Percentiles rank a stretch among this genome's conserved stretches.
phyloP scores from a whole-genome alignment of 1,140 invertebrate species.

The Oryctes rhinoceros region DNA sequence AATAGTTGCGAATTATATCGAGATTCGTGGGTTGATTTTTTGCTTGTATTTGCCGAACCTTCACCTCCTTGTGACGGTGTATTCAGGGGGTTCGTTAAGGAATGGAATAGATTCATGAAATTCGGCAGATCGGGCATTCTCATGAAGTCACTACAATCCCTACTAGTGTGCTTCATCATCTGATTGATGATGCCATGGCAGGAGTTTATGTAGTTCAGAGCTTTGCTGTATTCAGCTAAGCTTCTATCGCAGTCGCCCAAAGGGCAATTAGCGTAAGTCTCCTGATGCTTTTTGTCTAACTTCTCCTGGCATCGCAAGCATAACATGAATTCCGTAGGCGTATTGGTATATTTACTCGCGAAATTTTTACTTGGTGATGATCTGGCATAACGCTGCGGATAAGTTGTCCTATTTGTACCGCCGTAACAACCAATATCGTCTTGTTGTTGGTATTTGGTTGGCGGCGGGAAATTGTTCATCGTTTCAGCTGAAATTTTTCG shows the following conservation, averaged over 20 bases:
- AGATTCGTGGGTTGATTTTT: background rate
- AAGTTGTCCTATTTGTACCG: background rate
- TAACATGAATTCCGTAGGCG: constrained; percentile 17
- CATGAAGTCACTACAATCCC: background rate
- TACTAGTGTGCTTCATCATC: constrained; percentile 8
- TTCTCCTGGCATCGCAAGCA: constrained; percentile 29
- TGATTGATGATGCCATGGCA: constrained; percentile 34
- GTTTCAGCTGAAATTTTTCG: constrained; percentile 16
- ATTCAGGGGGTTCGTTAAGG: background rate
- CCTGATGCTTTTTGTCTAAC: background rate
- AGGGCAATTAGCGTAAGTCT: background rate
- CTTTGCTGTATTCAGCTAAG: constrained; percentile 24
- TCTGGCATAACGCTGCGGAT: background rate
- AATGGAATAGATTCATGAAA: constrained; percentile 21
- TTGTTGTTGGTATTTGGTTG: background rate
- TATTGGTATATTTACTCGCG: constrained; percentile 25
- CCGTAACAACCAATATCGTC: background rate
- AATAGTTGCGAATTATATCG: background rate
- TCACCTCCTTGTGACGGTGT: background rate
- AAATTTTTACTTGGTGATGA: background rate
- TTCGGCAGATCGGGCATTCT: constrained; percentile 35
- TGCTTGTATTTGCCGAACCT: background rate
- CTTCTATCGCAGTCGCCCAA: constrained; percentile 19
- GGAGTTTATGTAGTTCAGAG: constrained; percentile 38
- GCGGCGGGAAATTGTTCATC: background rate